Base-by-base conservation (phyloP, 2,797 vertebrate genomes). In the Chromobotia macracanthus region DNA sequence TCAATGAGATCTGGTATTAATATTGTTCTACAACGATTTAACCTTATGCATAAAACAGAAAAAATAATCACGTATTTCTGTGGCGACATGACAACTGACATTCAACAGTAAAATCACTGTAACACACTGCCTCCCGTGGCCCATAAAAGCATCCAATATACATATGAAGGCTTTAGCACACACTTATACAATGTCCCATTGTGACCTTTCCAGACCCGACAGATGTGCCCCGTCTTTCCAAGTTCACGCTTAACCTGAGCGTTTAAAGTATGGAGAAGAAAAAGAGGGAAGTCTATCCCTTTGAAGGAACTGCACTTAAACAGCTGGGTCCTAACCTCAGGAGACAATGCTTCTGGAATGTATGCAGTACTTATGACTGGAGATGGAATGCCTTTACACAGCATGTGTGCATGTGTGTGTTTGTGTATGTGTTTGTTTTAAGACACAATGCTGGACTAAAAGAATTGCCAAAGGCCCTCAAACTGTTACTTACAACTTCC, bases 291-390 rank as follows among this genome's bases (percentile, higher is more conserved):
- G 77, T 63, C 3, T 23, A 73, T 66, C 61, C 41, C 66, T 85
- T 83, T 85, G 82, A 84, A 80, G 69, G 76, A 41, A 79, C 61
- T 72, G 69, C 69, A 72, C 69, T 64, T 56, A 82, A 80, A 82
- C 82, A 82, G 77, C 82, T 84, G 77, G 82, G 80, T 72, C 60
- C 67, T 77, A 80, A 83, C 73, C 82, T 79, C 80, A 48, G 56
- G 56, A 75, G 56, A 77, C 61, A 70, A 64, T 3, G 31, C 23
- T 50, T 77, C 50, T 75, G 82, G 82, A 84, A 83, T 84, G 80
- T 71, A 64, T 64, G 66, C 72, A 73, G 72, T 80, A 72, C 81
- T 83, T 80, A 77, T 74, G 82, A 80, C 73, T 83, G 41, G 72
- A 50, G 72, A 80, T 51, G 72, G 60, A 82, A 83, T 79, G 79